These are phyloP conservation scores for Amphipyra berbera DNA, from an alignment of 2,888 invertebrate genomes.

Conservation along the genomic window DNA sequence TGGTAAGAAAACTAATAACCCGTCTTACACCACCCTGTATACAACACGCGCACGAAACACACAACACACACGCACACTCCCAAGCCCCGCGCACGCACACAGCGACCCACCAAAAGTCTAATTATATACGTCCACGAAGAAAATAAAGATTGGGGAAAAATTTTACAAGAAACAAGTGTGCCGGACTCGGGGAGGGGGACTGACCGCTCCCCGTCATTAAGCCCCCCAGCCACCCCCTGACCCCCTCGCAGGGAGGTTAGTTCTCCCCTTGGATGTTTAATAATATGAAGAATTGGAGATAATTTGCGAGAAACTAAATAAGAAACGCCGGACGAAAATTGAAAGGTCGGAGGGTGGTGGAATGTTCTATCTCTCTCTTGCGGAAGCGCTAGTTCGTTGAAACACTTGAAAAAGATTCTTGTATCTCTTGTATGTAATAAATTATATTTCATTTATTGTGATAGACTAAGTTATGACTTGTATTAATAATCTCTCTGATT, in stretches of 20 bases:
- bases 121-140: slow-evolving; percentile 89
- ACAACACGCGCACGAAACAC: slow-evolving; percentile 57
- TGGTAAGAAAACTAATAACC: slow-evolving; percentile 89
- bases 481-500: background rate
- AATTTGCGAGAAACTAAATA: slow-evolving; percentile 90
- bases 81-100: slow-evolving; percentile 62
- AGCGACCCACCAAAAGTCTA: slow-evolving; percentile 72
- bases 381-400: slow-evolving; percentile 52
- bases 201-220: slow-evolving; percentile 88
- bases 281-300: slow-evolving; percentile 90
- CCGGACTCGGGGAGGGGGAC: slow-evolving; percentile 80
- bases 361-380: slow-evolving; percentile 60
- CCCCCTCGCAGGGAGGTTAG: slow-evolving; percentile 76
- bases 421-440: slow-evolving; percentile 27
- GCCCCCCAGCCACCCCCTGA: slow-evolving; percentile 72
- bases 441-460: slow-evolving; percentile 27
- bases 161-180: slow-evolving; percentile 89
- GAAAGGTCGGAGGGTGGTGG: slow-evolving; percentile 78
- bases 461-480: background rate
- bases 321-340: slow-evolving; percentile 89
- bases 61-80: slow-evolving; percentile 55
- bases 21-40: slow-evolving; percentile 79
- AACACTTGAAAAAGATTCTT: slow-evolving; percentile 43
- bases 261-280: slow-evolving; percentile 88
- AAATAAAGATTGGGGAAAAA: slow-evolving; percentile 90